Base-by-base conservation (phyloP, 2,113 vertebrate species). In the Paratilapia polleni region DNA sequence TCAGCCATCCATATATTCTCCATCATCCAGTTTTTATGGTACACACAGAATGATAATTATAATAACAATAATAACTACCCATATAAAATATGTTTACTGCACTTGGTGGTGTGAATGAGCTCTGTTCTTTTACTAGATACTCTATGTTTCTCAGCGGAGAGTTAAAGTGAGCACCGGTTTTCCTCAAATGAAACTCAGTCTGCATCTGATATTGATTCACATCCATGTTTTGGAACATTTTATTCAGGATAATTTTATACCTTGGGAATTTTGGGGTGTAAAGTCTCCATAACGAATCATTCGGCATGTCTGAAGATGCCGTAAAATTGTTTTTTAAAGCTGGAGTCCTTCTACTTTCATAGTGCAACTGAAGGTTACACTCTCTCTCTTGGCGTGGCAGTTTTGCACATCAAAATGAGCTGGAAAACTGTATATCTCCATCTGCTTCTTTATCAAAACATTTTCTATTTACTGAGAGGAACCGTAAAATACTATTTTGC, bases 31-130 rank as follows among this genome's bases (percentile, higher is more conserved):
- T 89, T 92, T n/a, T 89, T 90, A 89, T 87, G 77, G 87, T 64
- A 88, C 88, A 86, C 73, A 28, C 57, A 66, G 81, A 93, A 89
- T 91, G 82, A 94, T 88, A 91, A 94, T 88, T 83, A 91, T 93
- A 87, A 93, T 89, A 90, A 94, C 91, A 92, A 91, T 88, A 93
- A 92, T 93, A 94, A 93, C 77, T 87, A 88, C 87, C 91, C 85
- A 82, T 91, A 94, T 94, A 86, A 94, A 94, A 92, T 80, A 84
- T 84, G 62, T 88, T 93, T 89, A 83, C 68, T 75, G 74, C 93
- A 82, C 82, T 88, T 75, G 73, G 43, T 75, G 86, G 75, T 73
- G 81, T 89, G 87, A 93, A 91, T 73, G 82, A 86, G 83, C 81
- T 89, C 59, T 54, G 57, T 82, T 88, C 88, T 86, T n/a, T 87